These are phyloP conservation scores for Ectobius pallidus DNA, from an alignment of 2,888 invertebrate genomes.

Conservation along the genomic window DNA sequence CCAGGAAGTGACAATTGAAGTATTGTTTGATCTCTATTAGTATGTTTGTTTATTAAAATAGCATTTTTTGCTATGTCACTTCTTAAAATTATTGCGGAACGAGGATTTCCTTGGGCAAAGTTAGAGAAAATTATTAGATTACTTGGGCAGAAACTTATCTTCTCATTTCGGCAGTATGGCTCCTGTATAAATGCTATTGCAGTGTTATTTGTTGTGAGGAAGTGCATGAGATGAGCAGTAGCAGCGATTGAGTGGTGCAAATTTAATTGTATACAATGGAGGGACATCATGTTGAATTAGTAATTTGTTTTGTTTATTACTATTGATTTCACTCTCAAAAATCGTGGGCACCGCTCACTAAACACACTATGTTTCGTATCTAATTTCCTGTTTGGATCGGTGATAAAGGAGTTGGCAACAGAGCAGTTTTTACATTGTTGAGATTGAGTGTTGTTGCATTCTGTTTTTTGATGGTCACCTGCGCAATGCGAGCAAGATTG, in stretches of 20 bases:
- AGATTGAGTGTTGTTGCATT: not conserved
- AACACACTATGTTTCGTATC: not conserved
- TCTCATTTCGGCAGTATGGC: not conserved
- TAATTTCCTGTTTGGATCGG: not conserved
- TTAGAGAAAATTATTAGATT: no score
- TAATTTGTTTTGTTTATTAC: not conserved
- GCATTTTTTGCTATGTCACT: no score
- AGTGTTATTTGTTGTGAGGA: not conserved
- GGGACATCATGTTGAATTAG: not conserved
- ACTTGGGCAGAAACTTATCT: no score
- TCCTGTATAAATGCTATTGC: not conserved
- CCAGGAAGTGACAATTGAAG: no score
- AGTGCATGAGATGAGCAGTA: not conserved
- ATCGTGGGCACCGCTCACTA: not conserved
- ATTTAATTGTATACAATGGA: not conserved
- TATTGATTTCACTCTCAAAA: not conserved
- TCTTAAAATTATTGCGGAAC: no score
- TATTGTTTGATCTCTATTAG: no score
- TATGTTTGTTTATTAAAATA: no score
- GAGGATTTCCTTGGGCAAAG: no score
- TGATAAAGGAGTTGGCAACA: not conserved
- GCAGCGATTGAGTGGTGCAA: not conserved
- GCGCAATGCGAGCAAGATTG: no score
- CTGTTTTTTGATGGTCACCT: not conserved
- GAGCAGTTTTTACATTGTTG: not conserved